Evolutionary conservation across 2,797 vertebrate genomes (phyloP).

Genomic region (Xiphorhynchus erythropygius): DNA sequence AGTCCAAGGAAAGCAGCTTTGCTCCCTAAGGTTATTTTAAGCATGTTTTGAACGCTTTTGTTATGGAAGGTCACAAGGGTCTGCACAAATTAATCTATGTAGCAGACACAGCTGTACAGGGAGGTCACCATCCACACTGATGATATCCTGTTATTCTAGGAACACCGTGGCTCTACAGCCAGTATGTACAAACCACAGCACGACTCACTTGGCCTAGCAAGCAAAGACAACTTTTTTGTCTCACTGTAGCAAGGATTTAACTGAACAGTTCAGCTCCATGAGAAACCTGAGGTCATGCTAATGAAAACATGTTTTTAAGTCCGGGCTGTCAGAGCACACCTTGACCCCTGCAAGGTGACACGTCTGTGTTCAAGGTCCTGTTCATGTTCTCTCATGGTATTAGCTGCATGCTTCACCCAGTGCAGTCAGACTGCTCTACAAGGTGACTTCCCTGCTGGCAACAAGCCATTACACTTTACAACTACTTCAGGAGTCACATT

Average conservation of each 20-base stretch:
- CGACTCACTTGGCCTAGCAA: neutral
- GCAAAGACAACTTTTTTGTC: neutral
- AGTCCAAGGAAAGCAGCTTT: neutral
- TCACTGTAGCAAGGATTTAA: neutral
- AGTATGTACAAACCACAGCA: neutral
- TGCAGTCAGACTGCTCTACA: neutral
- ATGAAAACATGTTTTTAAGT: neutral
- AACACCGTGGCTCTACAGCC: neutral
- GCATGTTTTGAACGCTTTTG: neutral
- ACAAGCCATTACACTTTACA: neutral
- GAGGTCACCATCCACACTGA: neutral
- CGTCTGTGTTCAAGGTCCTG: neutral
- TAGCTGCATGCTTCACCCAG: neutral
- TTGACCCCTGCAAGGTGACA: neutral
- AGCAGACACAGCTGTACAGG: neutral
- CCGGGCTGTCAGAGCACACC: neutral
- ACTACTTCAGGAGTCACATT: conserved; percentile 7
- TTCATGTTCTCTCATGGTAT: neutral
- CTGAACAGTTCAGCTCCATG: neutral
- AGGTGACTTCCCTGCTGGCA: conserved; percentile 34
- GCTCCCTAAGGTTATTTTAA: neutral
- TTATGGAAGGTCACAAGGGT: neutral
- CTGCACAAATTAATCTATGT: neutral
- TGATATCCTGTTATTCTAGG: conserved; percentile 34
- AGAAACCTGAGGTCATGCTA: neutral